Base-by-base conservation (phyloP, 1,140 invertebrate species). In the Zelostemma sp. region DNA sequence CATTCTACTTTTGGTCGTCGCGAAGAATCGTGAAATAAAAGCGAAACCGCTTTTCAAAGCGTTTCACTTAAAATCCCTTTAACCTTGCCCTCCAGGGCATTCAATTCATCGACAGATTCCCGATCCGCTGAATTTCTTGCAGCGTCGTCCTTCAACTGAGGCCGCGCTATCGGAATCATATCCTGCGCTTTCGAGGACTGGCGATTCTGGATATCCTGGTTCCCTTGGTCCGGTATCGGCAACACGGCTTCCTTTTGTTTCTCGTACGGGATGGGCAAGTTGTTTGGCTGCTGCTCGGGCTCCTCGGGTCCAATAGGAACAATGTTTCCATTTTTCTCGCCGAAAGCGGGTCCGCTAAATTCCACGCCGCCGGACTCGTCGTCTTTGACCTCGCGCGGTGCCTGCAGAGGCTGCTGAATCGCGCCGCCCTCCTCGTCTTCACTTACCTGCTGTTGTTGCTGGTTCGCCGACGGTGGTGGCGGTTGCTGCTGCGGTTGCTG, bases 381-480 rank as follows among this genome's bases (percentile, higher is more conserved):
- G 1, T 63, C 45, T 21, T 54, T 73, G 16, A 54, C 61, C 25
- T 68, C 61, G 14, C 59, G 59, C 16, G 78, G 77, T 35, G 80
- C 73, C 51, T 78, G 74, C 50, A 83, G 40, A 18, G 80, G 77
- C 41, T 74, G 72, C 41, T 73, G 72, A 18, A 76, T 76, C 63
- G 55, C 73, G 45, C 63, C 74, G 54, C 47, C 72, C 49, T 72
- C 67, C 60, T 76, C 75, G 56, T 62, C 78, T 9, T 74, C 70
- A 83, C 83, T 86, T 83, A 86, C 83, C 81, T 85, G 83, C 59
- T 78, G 72, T n/a, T n/a, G n/a, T n/a, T n/a, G n/a, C 6, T 78
- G 78, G 31, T 70, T 67, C 1, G 61, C 68, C 1, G 72, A 68
- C 6, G 75, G 73, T 8, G 74, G 67, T 16, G 64, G 49, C 4